Conservation (phyloP, 2,113 vertebrate species). For the Casuarius casuarius region DNA sequence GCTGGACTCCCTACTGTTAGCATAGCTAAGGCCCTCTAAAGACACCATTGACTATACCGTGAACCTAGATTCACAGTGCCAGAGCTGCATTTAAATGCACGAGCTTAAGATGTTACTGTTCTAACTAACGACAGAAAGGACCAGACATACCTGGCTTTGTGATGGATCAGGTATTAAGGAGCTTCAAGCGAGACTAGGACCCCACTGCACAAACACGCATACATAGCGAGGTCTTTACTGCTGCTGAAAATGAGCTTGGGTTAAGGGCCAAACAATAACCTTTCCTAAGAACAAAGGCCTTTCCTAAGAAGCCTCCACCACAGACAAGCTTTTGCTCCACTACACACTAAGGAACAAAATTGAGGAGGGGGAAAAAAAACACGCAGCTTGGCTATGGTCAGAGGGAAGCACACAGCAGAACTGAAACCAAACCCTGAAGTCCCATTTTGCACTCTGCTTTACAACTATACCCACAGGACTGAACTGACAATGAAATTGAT, state of each 20-base stretch:
- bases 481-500: background rate
- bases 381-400: background rate
- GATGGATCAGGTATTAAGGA: background rate
- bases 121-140: background rate
- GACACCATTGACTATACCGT: background rate
- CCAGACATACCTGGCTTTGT: background rate
- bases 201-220: background rate
- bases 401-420: background rate
- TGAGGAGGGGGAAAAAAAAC: accelerated
- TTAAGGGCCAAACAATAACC: background rate
- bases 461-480: background rate
- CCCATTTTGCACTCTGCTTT: background rate
- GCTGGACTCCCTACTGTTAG: background rate
- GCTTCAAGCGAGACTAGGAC: background rate
- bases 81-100: background rate
- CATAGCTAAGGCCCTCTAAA: background rate
- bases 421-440: background rate
- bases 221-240: background rate
- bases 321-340: background rate
- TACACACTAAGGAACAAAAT: background rate
- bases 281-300: background rate
- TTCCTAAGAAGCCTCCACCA: background rate
- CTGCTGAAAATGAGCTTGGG: background rate
- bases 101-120: background rate
- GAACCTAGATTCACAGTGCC: background rate